Evolutionary conservation across 2,113 vertebrate species (phyloP), one percentile per base, ranked within the genome.

Genomic region (Catharus bicknelli): DNA sequence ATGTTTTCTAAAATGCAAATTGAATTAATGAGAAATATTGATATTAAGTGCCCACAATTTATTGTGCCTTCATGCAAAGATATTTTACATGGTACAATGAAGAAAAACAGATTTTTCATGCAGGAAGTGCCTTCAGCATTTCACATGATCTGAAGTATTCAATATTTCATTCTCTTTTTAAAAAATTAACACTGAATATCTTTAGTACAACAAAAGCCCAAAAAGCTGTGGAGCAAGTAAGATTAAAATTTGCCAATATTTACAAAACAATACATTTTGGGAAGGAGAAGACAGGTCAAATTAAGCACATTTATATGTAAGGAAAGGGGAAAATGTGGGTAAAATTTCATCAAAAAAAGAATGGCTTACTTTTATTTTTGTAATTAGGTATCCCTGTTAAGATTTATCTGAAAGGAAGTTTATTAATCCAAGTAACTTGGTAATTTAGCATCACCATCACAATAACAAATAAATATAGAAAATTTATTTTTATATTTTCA

Each of bases 391-490:
- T 69, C 55, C 22, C 75, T 75, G 58, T 36, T 88, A 75, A 83
- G 26, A 16, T 63, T 63, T 79, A 40, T 45, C 42, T 25, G 27
- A 86, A 77, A 55, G 36, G 54, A 43, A 86, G 74, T 57, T 19
- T 54, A 77, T 90, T 73, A 83, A 81, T 58, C 34, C 81, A 73
- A 73, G 59, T 66, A 73, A 88, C 27, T 73, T 40, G 34, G 50
- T 45, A 79, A 83, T 72, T 87, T 38, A 91, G 70, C 62, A 83
- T 76, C 88, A 61, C 25, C 26, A 54, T 17, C 92, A 93, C 85
- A 91, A 45, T 90, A 88, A 51, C 48, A 87, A 90, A 85, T 27
- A 90, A 59, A 88, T 79, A 72, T 80, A 94, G 79, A 68, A 89
- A 63, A 63, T 27, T 90, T 93, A 72, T 91, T 82, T 95, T 90